Evolutionary conservation across 2,888 invertebrate genomes (phyloP).

Genomic region (Orgyia antiqua): DNA sequence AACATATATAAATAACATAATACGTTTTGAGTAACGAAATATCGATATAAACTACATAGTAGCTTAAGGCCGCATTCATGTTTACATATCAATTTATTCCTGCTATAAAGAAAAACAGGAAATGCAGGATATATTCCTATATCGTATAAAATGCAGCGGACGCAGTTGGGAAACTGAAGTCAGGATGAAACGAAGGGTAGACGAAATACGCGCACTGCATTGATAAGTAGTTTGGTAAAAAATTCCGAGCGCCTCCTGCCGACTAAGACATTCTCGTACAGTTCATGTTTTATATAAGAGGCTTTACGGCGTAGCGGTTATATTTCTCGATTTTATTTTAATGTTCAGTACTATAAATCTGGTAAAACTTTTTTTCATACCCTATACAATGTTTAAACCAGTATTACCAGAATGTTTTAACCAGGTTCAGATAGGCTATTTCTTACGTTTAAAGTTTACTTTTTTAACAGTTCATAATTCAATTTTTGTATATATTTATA

Average conservation of each 20-base stretch:
- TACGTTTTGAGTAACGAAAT: no score
- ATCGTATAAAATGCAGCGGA: conserved; percentile 54
- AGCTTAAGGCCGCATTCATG: no score
- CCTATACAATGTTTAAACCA: no score
- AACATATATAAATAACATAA: no score
- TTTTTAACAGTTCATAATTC: no score
- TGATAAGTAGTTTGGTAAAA: conserved; percentile 51
- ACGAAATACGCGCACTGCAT: conserved; percentile 51
- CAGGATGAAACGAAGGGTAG: conserved; percentile 38
- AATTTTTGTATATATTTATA: no score
- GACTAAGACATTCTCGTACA: conserved; percentile 25
- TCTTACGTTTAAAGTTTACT: no score
- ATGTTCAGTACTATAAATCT: no score
- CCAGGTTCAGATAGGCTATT: no score
- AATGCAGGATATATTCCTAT: conserved; percentile 13
- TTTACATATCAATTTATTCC: conserved; percentile 4
- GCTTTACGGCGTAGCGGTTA: background rate
- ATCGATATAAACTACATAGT: no score
- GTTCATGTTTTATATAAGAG: conserved; percentile 11
- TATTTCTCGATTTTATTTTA: conserved; percentile 3
- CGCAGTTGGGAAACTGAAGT: conserved; percentile 43
- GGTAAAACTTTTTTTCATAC: no score
- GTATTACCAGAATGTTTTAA: no score
- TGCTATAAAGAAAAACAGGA: conserved; percentile 7
- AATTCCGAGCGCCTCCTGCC: conserved; percentile 40